phyloP scores from a whole-genome alignment of 2,888 invertebrate species.

The Idaea biselata region DNA sequence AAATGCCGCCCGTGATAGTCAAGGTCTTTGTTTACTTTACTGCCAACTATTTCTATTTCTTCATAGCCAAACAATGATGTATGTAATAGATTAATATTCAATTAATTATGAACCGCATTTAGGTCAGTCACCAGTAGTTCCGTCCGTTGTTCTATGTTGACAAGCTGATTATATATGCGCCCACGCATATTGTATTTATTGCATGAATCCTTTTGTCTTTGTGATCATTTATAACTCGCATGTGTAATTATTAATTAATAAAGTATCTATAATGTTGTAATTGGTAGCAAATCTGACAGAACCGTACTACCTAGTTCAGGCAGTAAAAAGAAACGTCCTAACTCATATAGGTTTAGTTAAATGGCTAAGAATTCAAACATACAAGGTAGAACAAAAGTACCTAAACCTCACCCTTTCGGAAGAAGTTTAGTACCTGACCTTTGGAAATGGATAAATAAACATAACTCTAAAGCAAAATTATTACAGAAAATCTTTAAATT shows the following conservation, averaged over 20 bases:
- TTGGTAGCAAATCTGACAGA: too few relatives aligned
- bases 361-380: too few relatives aligned
- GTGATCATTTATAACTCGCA: neutral
- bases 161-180: neutral
- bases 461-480: too few relatives aligned
- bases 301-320: too few relatives aligned
- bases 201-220: neutral
- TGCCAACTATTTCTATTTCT: slow-evolving; percentile 61
- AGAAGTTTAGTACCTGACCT: too few relatives aligned
- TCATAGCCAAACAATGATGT: slow-evolving; percentile 46
- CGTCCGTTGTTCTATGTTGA: neutral
- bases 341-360: too few relatives aligned
- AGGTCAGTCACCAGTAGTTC: neutral
- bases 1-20: slow-evolving; percentile 47
- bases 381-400: too few relatives aligned
- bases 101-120: neutral
- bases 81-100: slow-evolving; percentile 7
- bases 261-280: neutral
- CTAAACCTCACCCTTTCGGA: too few relatives aligned
- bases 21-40: slow-evolving; percentile 51
- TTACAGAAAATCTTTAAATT: too few relatives aligned
- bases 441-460: too few relatives aligned
- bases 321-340: too few relatives aligned
- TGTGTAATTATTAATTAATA: neutral
- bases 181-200: neutral